A percentile compares a stretch with the other conserved stretches of the same genome.
phyloP scores from a whole-genome alignment of 2,888 invertebrate genomes.

The Atrina japonica region DNA sequence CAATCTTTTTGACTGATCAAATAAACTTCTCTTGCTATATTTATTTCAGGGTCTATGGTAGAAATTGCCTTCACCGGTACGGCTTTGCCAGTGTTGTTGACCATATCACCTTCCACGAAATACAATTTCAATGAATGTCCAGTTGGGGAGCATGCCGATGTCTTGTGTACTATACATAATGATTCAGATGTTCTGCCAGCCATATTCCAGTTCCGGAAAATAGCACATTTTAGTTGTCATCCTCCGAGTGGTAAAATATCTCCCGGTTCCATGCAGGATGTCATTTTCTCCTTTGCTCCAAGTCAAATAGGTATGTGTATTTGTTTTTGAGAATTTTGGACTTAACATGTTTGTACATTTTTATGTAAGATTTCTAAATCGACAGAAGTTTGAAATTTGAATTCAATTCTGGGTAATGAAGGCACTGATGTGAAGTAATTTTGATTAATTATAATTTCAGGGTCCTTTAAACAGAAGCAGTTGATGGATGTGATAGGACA shows the following conservation, averaged over 20 bases:
- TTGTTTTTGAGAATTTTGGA: no score
- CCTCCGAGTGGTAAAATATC: conserved; percentile 77
- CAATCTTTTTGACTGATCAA: no score
- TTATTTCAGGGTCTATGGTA: conserved; percentile 59
- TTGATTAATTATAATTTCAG: conserved; percentile 51
- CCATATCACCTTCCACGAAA: conserved; percentile 71
- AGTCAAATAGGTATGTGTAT: conserved; percentile 80
- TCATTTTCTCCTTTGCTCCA: conserved; percentile 79
- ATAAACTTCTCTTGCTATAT: no score
- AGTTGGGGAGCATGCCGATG: conserved; percentile 76
- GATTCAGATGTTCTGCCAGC: conserved; percentile 74
- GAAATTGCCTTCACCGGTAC: conserved; percentile 80
- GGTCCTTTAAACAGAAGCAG: conserved; percentile 77
- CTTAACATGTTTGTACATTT: no score
- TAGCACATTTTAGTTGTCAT: conserved; percentile 78
- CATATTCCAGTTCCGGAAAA: conserved; percentile 76
- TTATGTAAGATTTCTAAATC: no score
- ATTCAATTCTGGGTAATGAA: neutral
- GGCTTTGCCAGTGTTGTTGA: conserved; percentile 78
- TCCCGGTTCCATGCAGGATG: conserved; percentile 74
- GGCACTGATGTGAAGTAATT: neutral
- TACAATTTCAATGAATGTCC: conserved; percentile 78
- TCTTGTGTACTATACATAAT: conserved; percentile 76
- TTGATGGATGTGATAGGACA: conserved; percentile 77
- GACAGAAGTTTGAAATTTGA: no score